Conservation (phyloP, 2,888 invertebrate genomes). For the Tetranychus truncatus region DNA sequence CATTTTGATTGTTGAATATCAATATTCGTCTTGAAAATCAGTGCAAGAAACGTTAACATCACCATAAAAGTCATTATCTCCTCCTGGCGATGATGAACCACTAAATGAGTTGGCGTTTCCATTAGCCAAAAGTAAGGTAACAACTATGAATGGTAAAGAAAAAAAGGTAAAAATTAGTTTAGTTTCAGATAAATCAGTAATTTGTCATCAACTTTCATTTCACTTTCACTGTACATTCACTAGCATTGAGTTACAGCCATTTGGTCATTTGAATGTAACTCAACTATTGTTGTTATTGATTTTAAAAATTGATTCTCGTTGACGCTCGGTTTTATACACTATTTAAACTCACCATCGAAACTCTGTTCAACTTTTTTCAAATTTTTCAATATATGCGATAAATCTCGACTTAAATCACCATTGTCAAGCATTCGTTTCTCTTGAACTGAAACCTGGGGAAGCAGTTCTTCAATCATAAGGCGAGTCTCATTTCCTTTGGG, state of each 20-base stretch:
- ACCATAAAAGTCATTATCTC: not conserved
- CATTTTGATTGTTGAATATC: not conserved
- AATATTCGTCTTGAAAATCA: not conserved
- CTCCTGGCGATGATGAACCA: not conserved
- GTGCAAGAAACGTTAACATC: not conserved
- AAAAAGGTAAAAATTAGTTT: not conserved
- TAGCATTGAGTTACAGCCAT: too few relatives aligned
- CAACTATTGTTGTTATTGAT: too few relatives aligned
- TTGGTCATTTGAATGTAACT: too few relatives aligned
- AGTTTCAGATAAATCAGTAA: not conserved
- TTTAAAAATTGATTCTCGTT: too few relatives aligned
- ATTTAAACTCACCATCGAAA: conserved; percentile 34
- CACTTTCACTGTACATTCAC: too few relatives aligned
- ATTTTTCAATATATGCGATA: conserved; percentile 39
- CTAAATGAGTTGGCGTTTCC: not conserved
- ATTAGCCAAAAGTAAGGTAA: not conserved
- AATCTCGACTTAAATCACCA: conserved; percentile 30
- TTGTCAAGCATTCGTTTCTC: conserved; percentile 20
- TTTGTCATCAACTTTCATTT: not conserved
- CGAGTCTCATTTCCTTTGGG: conserved; percentile 19
- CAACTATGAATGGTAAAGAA: not conserved
- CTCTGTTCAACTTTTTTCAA: conserved; percentile 39
- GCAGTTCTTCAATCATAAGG: conserved; percentile 21
- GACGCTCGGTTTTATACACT: too few relatives aligned
- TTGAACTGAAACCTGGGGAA: conserved; percentile 27